Base-by-base conservation (phyloP, 2,797 vertebrate genomes). In the Heteromormyrus szaboi region DNA sequence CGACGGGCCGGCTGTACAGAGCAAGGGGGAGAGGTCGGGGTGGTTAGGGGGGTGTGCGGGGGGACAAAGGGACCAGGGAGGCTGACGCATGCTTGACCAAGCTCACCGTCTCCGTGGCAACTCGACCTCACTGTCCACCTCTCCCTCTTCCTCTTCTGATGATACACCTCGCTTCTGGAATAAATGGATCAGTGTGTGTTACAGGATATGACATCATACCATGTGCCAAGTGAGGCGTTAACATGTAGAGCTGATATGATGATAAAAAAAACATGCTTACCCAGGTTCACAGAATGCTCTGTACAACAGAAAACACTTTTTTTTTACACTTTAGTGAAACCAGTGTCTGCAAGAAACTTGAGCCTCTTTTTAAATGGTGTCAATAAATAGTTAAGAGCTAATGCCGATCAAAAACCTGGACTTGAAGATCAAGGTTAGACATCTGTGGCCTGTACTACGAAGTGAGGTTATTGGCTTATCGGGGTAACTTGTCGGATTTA, bases 41-140 rank as follows among this genome's bases (percentile, higher is more conserved):
- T 4, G 62, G 19, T 84, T 48, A 50, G 41, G n/a, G 33, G 14
- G 79, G 44, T 9, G 6, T 22, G 76, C 17, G 44, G 12, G 11
- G 12, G 46, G 44, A 25, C 22, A 50, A 25, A 44, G 44, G 5
- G 50, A 51, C 22, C 25, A 8, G 41, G 46, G 79, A 22, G 44
- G 79, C 9, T 4, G 72, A 76, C 22, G 19, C 9, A 2, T 48
- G 72, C 5, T 9, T 3, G n/a, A 88, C 90, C 91, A 92, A 92
- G 90, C 95, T 94, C 89, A 98, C 98, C 98, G 96, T 95, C 97
- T 96, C 91, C 97, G 95, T 19, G 97, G 96, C 92, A 98, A 92
- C 90, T 99, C 98, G 89, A 98, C 97, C 92, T 99, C 98, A 88
- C 98, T 99, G 95, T 99, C 98, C 87, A 98, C 98, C 88, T 99